Base-by-base conservation (phyloP, 2,797 vertebrate genomes). In the Microcaecilia unicolor region DNA sequence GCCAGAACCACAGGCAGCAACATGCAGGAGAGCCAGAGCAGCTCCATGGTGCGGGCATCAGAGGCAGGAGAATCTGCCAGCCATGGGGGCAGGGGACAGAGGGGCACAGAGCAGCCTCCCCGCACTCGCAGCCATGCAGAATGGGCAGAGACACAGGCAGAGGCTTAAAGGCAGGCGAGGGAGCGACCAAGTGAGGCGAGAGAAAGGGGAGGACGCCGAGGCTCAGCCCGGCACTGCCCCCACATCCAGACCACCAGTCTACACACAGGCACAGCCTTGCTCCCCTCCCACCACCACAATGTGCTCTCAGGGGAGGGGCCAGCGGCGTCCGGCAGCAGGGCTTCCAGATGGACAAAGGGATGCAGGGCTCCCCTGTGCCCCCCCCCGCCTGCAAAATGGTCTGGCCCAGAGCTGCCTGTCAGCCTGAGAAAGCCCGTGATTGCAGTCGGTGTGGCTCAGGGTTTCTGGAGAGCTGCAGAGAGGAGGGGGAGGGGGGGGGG, bases 351-450 rank as follows among this genome's bases (percentile, higher is more conserved):
- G n/a, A n/a, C n/a, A n/a, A n/a, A n/a, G n/a, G n/a, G n/a, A n/a
- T n/a, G n/a, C n/a, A 31, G 13, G 31, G 22, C 25, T 44, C 61
- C 51, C 64, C 62, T 58, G n/a, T 41, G 28, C 41, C 46, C 38
- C 2, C 6, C 4, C 53, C 64, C 70, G 37, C 28, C 39, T 47
- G 40, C 18, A 37, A 51, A 67, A 66, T 77, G 74, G 72, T 72
- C 67, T 66, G 51, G 62, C 56, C 74, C 72, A 49, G 63, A 48
- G 62, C 72, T 67, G 72, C 70, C 66, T 61, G 64, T 74, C 64
- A 68, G 51, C 35, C 63, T 48, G 67, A 70, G 65, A 72, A 74
- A 70, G 69, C 70, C 41, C 64, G 62, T 54, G 71, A 65, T 73
- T 78, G 70, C 64, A 57, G 47, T 67, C 61, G 65, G 21, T 26